These are phyloP conservation scores for Pentamera pediparva DNA, from an alignment of 53 echinoderm and acorn worm species.

Conservation along the genomic window DNA sequence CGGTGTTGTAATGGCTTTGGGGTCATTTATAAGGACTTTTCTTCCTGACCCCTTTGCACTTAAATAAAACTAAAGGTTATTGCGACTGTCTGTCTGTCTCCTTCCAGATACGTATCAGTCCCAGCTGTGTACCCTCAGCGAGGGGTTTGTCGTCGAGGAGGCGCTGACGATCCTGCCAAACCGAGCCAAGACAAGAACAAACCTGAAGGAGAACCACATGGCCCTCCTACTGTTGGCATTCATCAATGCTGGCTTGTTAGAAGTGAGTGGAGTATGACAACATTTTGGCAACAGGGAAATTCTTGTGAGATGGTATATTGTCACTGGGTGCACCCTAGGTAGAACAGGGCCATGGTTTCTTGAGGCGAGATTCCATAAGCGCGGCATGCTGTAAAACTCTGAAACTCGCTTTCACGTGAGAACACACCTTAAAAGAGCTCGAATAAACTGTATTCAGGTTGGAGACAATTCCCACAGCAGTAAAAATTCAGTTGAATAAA, in stretches of 20 bases:
- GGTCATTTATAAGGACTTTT: too few relatives aligned
- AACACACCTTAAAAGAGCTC: too few relatives aligned
- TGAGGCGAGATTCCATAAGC: too few relatives aligned
- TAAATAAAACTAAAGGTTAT: background rate
- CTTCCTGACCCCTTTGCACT: too few relatives aligned
- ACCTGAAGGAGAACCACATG: slow-evolving; percentile 90
- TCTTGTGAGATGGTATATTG: background rate
- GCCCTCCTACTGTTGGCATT: slow-evolving; percentile 82
- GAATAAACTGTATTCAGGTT: too few relatives aligned
- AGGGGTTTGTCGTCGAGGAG: slow-evolving; percentile 87
- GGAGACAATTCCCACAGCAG: too few relatives aligned
- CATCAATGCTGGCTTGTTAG: slow-evolving; percentile 87
- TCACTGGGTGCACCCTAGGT: too few relatives aligned
- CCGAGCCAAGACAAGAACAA: slow-evolving; percentile 78
- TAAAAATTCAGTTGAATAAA: too few relatives aligned
- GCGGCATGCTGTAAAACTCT: too few relatives aligned
- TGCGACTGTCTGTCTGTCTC: background rate
- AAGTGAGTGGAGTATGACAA: slow-evolving; percentile 50
- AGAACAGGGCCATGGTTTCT: too few relatives aligned
- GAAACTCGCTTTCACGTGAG: too few relatives aligned
- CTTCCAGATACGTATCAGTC: slow-evolving; percentile 55
- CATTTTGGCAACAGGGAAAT: background rate
- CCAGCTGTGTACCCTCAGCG: slow-evolving; percentile 63
- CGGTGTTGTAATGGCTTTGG: too few relatives aligned
- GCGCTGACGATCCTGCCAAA: slow-evolving; percentile 78